Conservation (phyloP, 2,797 vertebrate species). For the Poeciliopsis infans region DNA sequence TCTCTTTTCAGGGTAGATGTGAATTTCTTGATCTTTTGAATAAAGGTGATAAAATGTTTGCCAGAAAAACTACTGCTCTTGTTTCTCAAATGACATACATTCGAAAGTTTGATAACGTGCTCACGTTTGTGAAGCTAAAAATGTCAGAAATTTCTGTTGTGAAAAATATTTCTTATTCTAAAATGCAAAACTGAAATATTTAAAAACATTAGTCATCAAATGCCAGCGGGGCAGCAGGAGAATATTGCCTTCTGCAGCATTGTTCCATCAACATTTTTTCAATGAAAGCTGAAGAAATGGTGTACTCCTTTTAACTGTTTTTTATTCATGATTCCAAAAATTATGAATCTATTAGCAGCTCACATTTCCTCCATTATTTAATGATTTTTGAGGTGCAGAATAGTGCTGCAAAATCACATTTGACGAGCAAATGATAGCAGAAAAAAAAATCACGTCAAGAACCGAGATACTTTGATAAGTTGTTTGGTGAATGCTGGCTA, state of each 20-base stretch:
- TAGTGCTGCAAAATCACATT: slow-evolving; percentile 13
- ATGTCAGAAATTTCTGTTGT: neutral
- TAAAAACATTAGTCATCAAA: slow-evolving; percentile 4
- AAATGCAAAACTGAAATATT: slow-evolving; percentile 3
- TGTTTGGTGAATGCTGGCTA: slow-evolving; percentile 18
- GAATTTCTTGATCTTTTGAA: neutral
- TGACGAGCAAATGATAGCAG: slow-evolving; percentile 8
- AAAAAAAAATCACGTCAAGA: neutral
- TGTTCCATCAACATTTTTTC: neutral
- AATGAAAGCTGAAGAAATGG: neutral
- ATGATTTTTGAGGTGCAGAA: slow-evolving; percentile 5
- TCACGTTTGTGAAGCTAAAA: neutral
- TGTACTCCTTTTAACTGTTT: neutral
- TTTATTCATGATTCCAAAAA: slow-evolving; percentile 17
- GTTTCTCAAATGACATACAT: neutral
- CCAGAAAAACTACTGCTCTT: neutral
- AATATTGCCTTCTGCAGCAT: neutral
- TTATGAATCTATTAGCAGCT: slow-evolving; percentile 19
- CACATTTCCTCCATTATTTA: slow-evolving; percentile 8
- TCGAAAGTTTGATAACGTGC: neutral
- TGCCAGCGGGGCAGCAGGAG: neutral
- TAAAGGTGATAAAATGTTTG: neutral
- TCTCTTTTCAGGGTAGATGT: neutral
- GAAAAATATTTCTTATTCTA: neutral
- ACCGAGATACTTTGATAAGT: slow-evolving; percentile 5